These are phyloP conservation scores for Tipula unca DNA, from an alignment of 2,888 invertebrate species.

Conservation along the genomic window DNA sequence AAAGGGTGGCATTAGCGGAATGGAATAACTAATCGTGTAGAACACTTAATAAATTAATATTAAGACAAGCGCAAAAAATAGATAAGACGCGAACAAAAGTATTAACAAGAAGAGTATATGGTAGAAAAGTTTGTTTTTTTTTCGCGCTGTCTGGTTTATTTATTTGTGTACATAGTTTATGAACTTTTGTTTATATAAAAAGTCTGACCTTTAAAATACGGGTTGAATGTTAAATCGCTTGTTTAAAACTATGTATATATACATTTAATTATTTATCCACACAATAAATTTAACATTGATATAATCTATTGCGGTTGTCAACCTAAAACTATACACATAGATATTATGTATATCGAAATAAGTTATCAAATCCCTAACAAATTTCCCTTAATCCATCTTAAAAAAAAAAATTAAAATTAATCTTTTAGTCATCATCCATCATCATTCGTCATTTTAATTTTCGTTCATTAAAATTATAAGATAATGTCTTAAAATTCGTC, in stretches of 20 bases:
- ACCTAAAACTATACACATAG: not conserved
- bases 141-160: not conserved
- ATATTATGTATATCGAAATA: not conserved
- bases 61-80: not conserved
- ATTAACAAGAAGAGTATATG: not conserved
- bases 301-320: not conserved
- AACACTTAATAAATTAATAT: slow-evolving; percentile 14
- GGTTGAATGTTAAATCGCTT: not conserved
- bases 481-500: slow-evolving; percentile 14
- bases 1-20: not conserved
- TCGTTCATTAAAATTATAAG: slow-evolving; percentile 8
- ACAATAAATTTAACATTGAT: not conserved
- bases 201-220: not conserved
- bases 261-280: not conserved
- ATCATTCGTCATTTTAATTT: slow-evolving; percentile 14
- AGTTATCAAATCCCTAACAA: not conserved
- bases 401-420: not conserved
- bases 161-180: not conserved
- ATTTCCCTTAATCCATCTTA: not conserved
- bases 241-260: not conserved
- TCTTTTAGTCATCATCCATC: not conserved
- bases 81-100: not conserved
- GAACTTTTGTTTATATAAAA: not conserved
- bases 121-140: not conserved
- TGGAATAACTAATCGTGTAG: not conserved